Evolutionary conservation across 2,888 invertebrate species (phyloP).

Genomic region (Folsomia candida): DNA sequence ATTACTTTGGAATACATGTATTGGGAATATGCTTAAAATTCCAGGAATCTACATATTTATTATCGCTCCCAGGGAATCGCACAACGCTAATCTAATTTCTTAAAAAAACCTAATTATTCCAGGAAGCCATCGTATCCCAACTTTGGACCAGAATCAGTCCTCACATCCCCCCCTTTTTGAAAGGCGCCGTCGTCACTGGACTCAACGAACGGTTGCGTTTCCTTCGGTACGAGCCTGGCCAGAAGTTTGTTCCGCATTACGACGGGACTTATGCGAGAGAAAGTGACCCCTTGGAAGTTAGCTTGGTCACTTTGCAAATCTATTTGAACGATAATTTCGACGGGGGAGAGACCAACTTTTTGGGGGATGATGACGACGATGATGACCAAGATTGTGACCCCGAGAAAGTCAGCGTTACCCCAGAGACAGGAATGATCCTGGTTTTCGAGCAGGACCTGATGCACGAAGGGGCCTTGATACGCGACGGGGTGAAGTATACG

Average conservation of each 20-base stretch:
- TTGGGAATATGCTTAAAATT: no score
- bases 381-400: not conserved
- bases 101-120: no score
- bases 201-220: slow-evolving; percentile 18
- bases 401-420: slow-evolving; percentile 23
- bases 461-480: slow-evolving; percentile 35
- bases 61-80: no score
- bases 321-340: slow-evolving; percentile 18
- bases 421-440: slow-evolving; percentile 36
- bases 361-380: not conserved
- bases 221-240: not conserved
- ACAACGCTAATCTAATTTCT: no score
- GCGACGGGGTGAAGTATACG: slow-evolving; percentile 34
- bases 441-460: slow-evolving; percentile 30
- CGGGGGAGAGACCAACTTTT: slow-evolving; percentile 20
- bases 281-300: not conserved
- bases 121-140: slow-evolving; percentile 18
- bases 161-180: slow-evolving; percentile 15
- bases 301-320: slow-evolving; percentile 16
- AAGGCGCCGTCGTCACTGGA: not conserved
- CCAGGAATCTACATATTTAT: no score
- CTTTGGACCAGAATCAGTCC: slow-evolving; percentile 20
- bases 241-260: slow-evolving; percentile 12
- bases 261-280: not conserved
- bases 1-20: no score